These are phyloP conservation scores for Caenorhabditis virilis DNA, from an alignment of 2,888 invertebrate genomes.

Conservation along the genomic window DNA sequence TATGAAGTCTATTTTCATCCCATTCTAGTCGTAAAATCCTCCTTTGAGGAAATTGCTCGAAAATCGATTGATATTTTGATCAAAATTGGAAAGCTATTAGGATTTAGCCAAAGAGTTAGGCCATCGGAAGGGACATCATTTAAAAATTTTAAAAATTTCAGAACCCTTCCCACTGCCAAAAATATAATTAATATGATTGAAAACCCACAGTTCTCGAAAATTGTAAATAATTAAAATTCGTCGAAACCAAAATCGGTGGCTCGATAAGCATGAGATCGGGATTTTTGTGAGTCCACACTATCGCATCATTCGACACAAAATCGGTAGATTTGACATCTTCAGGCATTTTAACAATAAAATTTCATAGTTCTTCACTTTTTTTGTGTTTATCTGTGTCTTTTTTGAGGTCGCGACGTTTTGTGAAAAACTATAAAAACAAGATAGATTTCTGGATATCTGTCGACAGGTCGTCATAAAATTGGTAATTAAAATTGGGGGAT, in stretches of 20 bases:
- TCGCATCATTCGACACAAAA: conserved; percentile 29
- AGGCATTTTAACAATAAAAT: too few species aligned
- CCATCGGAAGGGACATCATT: neutral
- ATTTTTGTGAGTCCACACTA: conserved; percentile 35
- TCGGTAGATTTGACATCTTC: too few species aligned
- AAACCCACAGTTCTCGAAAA: conserved; percentile 19
- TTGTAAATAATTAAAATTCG: conserved; percentile 31
- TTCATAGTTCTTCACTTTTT: too few species aligned
- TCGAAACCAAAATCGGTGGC: conserved; percentile 40
- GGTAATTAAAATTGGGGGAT: too few species aligned
- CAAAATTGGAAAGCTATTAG: too few species aligned
- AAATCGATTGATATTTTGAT: too few species aligned
- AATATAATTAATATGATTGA: neutral
- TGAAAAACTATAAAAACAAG: too few species aligned
- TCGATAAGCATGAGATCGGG: conserved; percentile 46
- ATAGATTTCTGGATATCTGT: too few species aligned
- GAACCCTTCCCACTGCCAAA: neutral
- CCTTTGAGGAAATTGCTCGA: neutral
- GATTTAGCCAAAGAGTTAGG: neutral
- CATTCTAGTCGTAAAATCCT: neutral
- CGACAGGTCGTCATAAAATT: too few species aligned
- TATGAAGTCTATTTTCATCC: too few species aligned
- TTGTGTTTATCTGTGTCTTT: too few species aligned
- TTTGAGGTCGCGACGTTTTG: too few species aligned
- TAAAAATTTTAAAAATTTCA: neutral